These are phyloP conservation scores for Caenorhabditis sinica DNA, from an alignment of 2,888 invertebrate species.

Conservation along the genomic window DNA sequence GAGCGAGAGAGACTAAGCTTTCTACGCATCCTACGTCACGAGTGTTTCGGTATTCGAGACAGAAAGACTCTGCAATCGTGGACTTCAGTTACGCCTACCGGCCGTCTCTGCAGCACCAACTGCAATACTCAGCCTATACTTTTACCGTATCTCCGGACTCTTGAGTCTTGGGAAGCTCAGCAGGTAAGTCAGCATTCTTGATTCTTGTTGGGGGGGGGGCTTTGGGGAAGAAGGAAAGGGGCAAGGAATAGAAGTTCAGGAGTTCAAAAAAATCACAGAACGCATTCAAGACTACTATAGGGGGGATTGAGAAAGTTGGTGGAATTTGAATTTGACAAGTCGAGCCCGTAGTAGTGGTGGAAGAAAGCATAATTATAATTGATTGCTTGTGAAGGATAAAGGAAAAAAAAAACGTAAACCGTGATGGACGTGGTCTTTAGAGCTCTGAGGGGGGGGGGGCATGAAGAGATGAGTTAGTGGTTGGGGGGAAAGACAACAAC, in stretches of 20 bases:
- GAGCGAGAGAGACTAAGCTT: conserved; percentile 15
- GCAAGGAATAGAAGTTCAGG: background rate
- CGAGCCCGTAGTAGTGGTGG: conserved; percentile 37
- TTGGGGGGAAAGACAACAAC: conserved; percentile 30
- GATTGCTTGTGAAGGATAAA: conserved; percentile 23
- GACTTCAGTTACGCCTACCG: conserved; percentile 31
- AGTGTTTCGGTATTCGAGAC: conserved; percentile 11
- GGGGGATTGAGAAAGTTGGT: background rate
- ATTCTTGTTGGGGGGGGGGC: too few species aligned
- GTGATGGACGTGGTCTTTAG: conserved; percentile 12
- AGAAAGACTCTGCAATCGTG: conserved; percentile 24
- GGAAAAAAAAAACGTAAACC: conserved; percentile 2
- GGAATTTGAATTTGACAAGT: conserved; percentile 46
- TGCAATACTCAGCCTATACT: conserved; percentile 8
- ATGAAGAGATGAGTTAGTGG: background rate
- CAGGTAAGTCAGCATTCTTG: background rate
- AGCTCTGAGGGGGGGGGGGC: background rate
- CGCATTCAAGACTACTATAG: conserved; percentile 31
- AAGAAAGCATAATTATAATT: conserved; percentile 25
- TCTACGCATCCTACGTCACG: conserved; percentile 29
- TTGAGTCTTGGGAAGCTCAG: background rate
- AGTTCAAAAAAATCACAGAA: conserved; percentile 32
- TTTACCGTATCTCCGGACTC: background rate
- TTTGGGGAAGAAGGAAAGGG: background rate
- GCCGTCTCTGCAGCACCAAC: conserved; percentile 11